These are phyloP conservation scores for Hypotaenidia philippensis DNA, from an alignment of 2,797 vertebrate genomes.

Conservation along the genomic window DNA sequence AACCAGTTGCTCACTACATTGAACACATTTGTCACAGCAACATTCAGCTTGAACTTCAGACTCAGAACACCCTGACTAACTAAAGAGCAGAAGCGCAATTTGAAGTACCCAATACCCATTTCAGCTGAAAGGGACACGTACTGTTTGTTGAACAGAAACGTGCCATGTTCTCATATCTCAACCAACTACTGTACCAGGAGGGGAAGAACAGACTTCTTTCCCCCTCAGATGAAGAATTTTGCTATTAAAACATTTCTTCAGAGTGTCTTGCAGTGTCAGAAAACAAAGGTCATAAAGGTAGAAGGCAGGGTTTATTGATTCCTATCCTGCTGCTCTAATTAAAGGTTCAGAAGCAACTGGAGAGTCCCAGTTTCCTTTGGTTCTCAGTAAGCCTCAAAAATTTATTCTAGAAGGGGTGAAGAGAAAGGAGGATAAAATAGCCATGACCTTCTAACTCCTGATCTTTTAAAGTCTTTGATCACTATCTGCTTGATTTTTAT, in stretches of 20 bases:
- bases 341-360: slow-evolving; percentile 58
- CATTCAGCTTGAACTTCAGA: neutral
- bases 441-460: slow-evolving; percentile 47
- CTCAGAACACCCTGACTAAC: neutral
- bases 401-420: slow-evolving; percentile 53
- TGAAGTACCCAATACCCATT: neutral
- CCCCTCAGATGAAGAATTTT: neutral
- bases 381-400: slow-evolving; percentile 61
- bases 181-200: neutral
- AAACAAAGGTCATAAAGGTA: slow-evolving; percentile 48
- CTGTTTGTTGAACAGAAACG: neutral
- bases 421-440: slow-evolving; percentile 39
- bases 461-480: slow-evolving; percentile 59
- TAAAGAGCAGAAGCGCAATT: neutral
- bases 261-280: slow-evolving; percentile 26
- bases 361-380: slow-evolving; percentile 30
- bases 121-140: neutral
- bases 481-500: slow-evolving; percentile 1
- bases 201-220: neutral
- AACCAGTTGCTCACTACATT: neutral
- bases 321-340: slow-evolving; percentile 73
- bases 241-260: slow-evolving; percentile 38
- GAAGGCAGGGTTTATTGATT: slow-evolving; percentile 60
- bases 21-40: neutral
- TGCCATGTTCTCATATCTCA: neutral